Evolutionary conservation across 2,113 vertebrate species (phyloP), one percentile per base, ranked within the genome.

Genomic region (Lycaon pictus): DNA sequence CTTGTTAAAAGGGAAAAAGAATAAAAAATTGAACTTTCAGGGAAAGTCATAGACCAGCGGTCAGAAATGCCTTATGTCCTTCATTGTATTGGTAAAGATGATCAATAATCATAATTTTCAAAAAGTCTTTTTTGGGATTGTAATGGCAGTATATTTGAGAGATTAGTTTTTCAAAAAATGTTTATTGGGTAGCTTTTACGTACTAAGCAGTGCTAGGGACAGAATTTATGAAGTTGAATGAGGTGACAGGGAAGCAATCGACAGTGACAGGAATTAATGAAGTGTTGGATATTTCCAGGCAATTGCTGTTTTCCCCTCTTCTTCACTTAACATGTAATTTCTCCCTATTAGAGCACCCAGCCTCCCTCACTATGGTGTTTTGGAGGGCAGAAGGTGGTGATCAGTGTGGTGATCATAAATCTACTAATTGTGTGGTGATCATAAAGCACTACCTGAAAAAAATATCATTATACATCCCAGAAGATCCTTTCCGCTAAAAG

Each of bases 101-200:
- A 76, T 3, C 11, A 60, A 22, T 29, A 89, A 25, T 7, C 53
- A 81, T 55, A 48, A 76, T 65, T 77, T 86, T 77, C 48, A 86
- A 95, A 86, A 92, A n/a, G 11, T 5, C 62, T 84, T 55, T 76
- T 74, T 15, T 83, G 29, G 11, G 29, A 55, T 80, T 92, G 12
- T 60, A 65, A 80, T 94, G 20, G 43, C 25, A 56, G 10, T 79
- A 48, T 71, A 63, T 6, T 55, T 60, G 55, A 74, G 23, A 53
- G 62, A 89, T 43, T 77, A 32, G 77, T 81, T 94, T 85, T 97
- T 96, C 43, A 43, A 94, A 95, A 71, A 51, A 35, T 62, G 60
- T 62, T 85, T 37, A 69, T 74, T 83, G 37, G 29, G 15, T 93
- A 58, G 13, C 11, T 62, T 95, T 95, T 55, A 69, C 58, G 10